phyloP scores from a whole-genome alignment of 2,888 invertebrate genomes.

The Drosophila conformis region DNA sequence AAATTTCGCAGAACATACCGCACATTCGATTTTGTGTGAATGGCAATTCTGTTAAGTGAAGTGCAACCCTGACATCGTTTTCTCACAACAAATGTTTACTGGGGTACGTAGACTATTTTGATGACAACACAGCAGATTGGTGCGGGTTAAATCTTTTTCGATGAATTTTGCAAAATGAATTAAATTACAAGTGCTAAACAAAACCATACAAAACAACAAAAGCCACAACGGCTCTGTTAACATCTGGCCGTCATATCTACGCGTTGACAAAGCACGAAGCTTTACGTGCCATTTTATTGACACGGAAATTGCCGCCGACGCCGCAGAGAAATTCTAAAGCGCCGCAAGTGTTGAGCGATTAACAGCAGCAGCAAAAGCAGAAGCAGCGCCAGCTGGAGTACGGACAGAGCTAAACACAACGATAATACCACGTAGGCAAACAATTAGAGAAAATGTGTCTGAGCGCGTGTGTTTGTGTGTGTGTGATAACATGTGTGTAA shows the following conservation, averaged over 20 bases:
- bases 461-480: slow-evolving; percentile 4
- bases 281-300: slow-evolving; percentile 34
- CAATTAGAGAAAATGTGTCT: slow-evolving; percentile 37
- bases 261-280: slow-evolving; percentile 54
- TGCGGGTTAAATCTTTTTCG: slow-evolving; percentile 39
- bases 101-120: slow-evolving; percentile 65
- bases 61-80: slow-evolving; percentile 46
- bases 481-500: slow-evolving; percentile 41
- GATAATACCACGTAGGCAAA: slow-evolving; percentile 84
- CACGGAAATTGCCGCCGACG: slow-evolving; percentile 40
- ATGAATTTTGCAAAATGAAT: slow-evolving; percentile 62
- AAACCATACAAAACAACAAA: slow-evolving; percentile 33
- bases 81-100: slow-evolving; percentile 52
- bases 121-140: slow-evolving; percentile 76
- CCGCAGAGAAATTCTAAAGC: slow-evolving; percentile 52
- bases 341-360: slow-evolving; percentile 22
- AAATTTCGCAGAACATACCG: background rate
- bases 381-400: slow-evolving; percentile 48
- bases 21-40: slow-evolving; percentile 34
- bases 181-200: slow-evolving; percentile 55
- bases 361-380: slow-evolving; percentile 34
- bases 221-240: slow-evolving; percentile 22
- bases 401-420: slow-evolving; percentile 42
- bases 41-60: slow-evolving; percentile 27
- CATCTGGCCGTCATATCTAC: slow-evolving; percentile 47